phyloP scores from a whole-genome alignment of 2,888 invertebrate genomes.

The Ptychoptera albimana region DNA sequence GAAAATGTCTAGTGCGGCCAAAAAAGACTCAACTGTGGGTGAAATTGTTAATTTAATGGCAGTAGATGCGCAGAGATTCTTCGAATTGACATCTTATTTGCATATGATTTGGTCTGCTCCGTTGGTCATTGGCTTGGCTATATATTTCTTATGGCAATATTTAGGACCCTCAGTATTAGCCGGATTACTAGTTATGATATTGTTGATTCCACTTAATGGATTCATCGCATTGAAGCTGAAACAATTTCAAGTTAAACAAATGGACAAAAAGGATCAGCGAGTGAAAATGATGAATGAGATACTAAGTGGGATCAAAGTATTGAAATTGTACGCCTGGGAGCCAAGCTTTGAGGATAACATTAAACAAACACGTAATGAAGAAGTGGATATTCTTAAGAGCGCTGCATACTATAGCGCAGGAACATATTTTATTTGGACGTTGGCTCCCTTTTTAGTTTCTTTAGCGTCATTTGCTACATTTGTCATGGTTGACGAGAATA shows the following conservation, averaged over 20 bases:
- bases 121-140: constrained; percentile 35
- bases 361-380: constrained; percentile 35
- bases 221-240: constrained; percentile 31
- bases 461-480: constrained; percentile 24
- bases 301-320: constrained; percentile 39
- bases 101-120: constrained; percentile 35
- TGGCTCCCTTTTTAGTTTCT: constrained; percentile 42
- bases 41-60: constrained; percentile 36
- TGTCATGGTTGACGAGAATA: constrained; percentile 26
- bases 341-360: constrained; percentile 39
- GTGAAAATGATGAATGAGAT: constrained; percentile 41
- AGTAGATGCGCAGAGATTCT: constrained; percentile 33
- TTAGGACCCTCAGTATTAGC: constrained; percentile 40
- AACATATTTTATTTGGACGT: constrained; percentile 42
- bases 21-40: constrained; percentile 30
- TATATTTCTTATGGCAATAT: constrained; percentile 34
- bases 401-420: constrained; percentile 37
- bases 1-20: constrained; percentile 24
- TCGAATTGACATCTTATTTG: constrained; percentile 29
- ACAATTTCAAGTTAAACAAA: constrained; percentile 31
- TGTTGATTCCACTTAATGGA: constrained; percentile 37
- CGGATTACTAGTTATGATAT: constrained; percentile 32
- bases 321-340: constrained; percentile 48
- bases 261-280: constrained; percentile 37
- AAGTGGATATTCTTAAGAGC: constrained; percentile 37